phyloP scores from a whole-genome alignment of 2,797 vertebrate genomes.

The Gymnoscopelus microlampas region DNA sequence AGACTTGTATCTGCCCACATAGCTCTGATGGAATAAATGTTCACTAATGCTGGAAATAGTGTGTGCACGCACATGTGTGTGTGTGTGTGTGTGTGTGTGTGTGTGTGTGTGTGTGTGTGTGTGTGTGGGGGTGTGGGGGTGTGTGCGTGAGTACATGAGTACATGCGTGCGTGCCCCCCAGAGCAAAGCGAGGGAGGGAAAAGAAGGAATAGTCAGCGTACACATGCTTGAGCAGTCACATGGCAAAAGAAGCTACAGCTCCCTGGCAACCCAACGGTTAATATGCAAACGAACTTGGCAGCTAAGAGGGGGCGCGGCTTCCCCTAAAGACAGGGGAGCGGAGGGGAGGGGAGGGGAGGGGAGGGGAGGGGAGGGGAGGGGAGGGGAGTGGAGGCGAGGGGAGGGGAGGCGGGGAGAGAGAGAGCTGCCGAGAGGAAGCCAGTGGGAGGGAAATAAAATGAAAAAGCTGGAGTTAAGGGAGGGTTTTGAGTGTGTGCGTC shows the following conservation, averaged over 20 bases:
- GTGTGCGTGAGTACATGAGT: too few relatives aligned
- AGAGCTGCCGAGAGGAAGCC: constrained; percentile 54
- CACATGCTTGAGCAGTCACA: constrained; percentile 69
- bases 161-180: too few relatives aligned
- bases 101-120: too few relatives aligned
- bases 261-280: constrained; percentile 83
- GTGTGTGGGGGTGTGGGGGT: too few relatives aligned
- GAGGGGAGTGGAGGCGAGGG: constrained; percentile 51
- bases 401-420: constrained; percentile 33
- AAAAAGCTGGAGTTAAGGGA: background rate
- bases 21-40: background rate
- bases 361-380: background rate
- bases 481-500: background rate
- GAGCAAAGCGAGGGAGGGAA: constrained; percentile 4
- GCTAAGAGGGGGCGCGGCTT: constrained; percentile 72
- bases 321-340: constrained; percentile 51
- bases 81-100: too few relatives aligned
- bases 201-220: constrained; percentile 25
- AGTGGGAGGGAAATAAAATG: constrained; percentile 23
- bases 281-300: constrained; percentile 82
- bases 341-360: background rate
- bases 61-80: too few relatives aligned
- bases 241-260: constrained; percentile 63
- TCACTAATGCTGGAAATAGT: background rate
- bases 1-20: background rate